Evolutionary conservation across 2,113 vertebrate species (phyloP), one percentile per base, ranked within the genome.

Genomic region (Spea bombifrons): DNA sequence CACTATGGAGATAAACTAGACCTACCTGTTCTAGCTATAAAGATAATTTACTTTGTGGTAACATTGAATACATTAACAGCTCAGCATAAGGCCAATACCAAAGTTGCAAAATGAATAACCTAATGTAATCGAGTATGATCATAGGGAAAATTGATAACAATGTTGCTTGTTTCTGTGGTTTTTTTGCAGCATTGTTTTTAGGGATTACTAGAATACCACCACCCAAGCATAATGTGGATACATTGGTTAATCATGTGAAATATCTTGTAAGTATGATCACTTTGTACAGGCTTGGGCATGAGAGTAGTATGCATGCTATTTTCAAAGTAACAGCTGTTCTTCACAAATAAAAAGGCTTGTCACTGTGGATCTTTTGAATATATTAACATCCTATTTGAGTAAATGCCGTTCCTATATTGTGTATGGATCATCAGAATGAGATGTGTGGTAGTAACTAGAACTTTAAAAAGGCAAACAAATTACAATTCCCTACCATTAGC

Each of bases 231-330:
- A 64, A n/a, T 17, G 71, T 50, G 16, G 5, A 49, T 49, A 16
- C 47, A 69, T 48, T 57, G 70, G 17, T 45, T 10, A 13, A 57
- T 64, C 45, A 64, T 49, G 12, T 63, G 5, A 48, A 46, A 3
- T 61, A 73, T 16, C 46, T 47, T 17, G 15, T 8, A 73, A 72
- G 17, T 13, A 72, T 73, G n/a, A 13, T 5, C 15, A 74, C 50
- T n/a, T 64, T 45, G 43, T 44, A 16, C 72, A 74, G 61, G 71
- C 71, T 16, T 46, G 53, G 44, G 17, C 30, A 30, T 30, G 30
- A 30, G 30, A 30, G 30, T 30, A 30, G 30, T 30, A 2, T 30
- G 30, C 30, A 30, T 30, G 30, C 30, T 30, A 30, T 30, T 30
- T 30, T 30, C 30, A 30, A 30, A 30, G 30, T 30, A 30, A 30